These are phyloP conservation scores for Cynoglossus semilaevis DNA, from an alignment of 2,113 vertebrate genomes.

Conservation along the genomic window DNA sequence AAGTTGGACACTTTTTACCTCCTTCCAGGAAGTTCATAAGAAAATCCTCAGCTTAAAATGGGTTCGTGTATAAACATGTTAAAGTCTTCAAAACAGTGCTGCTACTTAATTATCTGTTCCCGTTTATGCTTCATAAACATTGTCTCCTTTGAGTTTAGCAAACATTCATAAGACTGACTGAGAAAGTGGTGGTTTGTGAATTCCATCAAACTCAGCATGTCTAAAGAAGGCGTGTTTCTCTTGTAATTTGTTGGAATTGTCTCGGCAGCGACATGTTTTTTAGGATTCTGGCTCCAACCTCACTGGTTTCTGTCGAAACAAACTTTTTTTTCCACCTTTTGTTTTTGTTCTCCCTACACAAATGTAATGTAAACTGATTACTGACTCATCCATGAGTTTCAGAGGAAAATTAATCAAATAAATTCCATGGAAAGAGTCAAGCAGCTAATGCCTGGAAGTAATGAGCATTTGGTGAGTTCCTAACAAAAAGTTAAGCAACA, in stretches of 20 bases:
- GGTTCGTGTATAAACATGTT: background rate
- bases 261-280: background rate
- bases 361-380: too few relatives aligned
- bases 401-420: too few relatives aligned
- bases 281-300: slow-evolving; percentile 30
- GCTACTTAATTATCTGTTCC: background rate
- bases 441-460: too few relatives aligned
- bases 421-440: too few relatives aligned
- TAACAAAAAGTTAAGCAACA: too few relatives aligned
- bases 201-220: background rate
- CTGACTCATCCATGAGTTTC: too few relatives aligned
- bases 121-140: background rate
- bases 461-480: too few relatives aligned
- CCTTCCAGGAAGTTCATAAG: background rate
- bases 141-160: background rate
- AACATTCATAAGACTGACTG: background rate
- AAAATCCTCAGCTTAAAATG: background rate
- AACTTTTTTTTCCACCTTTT: background rate
- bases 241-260: background rate
- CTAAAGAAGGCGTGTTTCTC: background rate
- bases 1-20: background rate
- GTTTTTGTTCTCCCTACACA: too few relatives aligned
- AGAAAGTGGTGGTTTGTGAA: background rate
- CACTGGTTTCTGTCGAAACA: slow-evolving; percentile 14
- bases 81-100: background rate